These are phyloP conservation scores for Actenoides hombroni DNA, from an alignment of 2,113 vertebrate species.

Conservation along the genomic window DNA sequence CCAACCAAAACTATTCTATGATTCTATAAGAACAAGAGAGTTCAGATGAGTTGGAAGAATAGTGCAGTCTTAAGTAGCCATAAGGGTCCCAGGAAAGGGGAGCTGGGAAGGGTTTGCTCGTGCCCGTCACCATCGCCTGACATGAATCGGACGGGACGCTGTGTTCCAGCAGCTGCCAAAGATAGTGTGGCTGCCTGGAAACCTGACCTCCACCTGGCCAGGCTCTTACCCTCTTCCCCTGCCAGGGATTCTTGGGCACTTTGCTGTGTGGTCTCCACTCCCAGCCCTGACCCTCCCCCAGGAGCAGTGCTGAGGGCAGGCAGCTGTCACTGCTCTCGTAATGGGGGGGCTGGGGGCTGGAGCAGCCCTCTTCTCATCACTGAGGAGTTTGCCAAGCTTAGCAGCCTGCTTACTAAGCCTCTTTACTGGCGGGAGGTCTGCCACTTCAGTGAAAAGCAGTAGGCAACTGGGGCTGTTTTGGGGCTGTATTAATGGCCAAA, in stretches of 20 bases:
- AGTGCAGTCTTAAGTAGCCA: accelerated
- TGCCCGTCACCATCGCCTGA: background rate
- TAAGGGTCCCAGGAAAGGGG: background rate
- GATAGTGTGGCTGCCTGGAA: background rate
- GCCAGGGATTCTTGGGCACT: background rate
- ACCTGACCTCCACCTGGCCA: background rate
- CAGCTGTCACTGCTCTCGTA: accelerated
- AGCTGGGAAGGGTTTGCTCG: background rate
- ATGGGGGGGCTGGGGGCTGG: background rate
- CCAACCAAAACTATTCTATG: no score
- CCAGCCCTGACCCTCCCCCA: background rate
- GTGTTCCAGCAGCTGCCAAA: background rate
- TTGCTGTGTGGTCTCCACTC: background rate
- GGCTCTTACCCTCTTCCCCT: background rate
- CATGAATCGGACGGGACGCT: background rate
- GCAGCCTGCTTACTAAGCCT: background rate
- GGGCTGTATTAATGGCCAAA: background rate
- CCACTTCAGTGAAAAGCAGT: background rate
- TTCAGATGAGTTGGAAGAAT: accelerated
- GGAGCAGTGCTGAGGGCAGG: background rate
- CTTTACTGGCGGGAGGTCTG: background rate
- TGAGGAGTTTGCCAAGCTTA: background rate
- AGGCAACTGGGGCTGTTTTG: background rate
- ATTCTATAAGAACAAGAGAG: no score
- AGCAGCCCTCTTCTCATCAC: background rate